Evolutionary conservation across 2,888 invertebrate genomes (phyloP), one percentile per base, ranked within the genome.

Genomic region (Diaprepes abbreviatus): DNA sequence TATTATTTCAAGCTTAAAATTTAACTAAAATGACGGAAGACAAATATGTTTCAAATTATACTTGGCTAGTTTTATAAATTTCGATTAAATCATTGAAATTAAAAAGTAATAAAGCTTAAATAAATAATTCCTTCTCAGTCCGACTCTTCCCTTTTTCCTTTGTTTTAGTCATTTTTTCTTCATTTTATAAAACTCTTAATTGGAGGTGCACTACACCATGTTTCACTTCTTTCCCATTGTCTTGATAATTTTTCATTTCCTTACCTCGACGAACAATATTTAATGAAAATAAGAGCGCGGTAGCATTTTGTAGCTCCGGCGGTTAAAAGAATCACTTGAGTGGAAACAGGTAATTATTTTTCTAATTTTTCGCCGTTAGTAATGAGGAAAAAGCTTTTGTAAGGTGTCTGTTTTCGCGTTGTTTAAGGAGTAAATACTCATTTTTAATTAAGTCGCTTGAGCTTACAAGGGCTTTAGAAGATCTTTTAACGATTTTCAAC

Each of bases 231-330:
- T 54, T 79, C 74, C 73, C 78, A 82, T 83, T 83, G 82, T 83
- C 79, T 78, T 75, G 78, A 79, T 82, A 82, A 83, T 83, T 83
- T 83, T 82, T 83, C 83, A 83, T 83, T 83, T 82, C 74, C 76
- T 74, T 72, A 73, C 57, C 62, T 45, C 65, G 68, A 48, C 55
- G 72, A 76, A 79, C 79, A 80, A 81, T 83, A 80, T 82, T 80
- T 83, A 83, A 83, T 83, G 82, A 83, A 83, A 83, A 83, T 83
- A 83, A 82, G 77, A 58, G 74, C 78, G 76, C 77, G 77, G 77
- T 78, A 81, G 80, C 79, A 78, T 78, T 80, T 80, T 73, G 77
- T 55, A 74, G 75, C 58, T 16, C 38, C 35, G 59, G 64, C 59
- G 64, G 64, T 68, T 57, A 70, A 71, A 74, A 75, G 74, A 78